These are phyloP conservation scores for Meloidogyne exigua DNA, from an alignment of 1,140 invertebrate species.

Conservation along the genomic window DNA sequence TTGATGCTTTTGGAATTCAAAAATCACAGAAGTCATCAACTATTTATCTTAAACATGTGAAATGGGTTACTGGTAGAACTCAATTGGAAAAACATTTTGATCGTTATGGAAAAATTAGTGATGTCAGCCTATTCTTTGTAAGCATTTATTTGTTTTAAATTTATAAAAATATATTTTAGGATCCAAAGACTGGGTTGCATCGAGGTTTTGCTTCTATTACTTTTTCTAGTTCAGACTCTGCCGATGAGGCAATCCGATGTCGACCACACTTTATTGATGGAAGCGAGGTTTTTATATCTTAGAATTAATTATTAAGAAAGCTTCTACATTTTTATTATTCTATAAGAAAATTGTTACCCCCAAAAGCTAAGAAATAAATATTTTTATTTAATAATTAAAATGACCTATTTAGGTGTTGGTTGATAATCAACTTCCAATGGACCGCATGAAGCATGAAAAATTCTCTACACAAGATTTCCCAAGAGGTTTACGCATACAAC, in stretches of 20 bases:
- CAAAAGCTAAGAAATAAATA: neutral
- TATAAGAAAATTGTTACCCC: neutral
- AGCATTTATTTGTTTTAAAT: slow-evolving; percentile 33
- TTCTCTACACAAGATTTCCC: neutral
- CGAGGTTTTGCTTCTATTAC: slow-evolving; percentile 59
- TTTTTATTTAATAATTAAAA: neutral
- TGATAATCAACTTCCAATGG: neutral
- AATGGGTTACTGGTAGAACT: slow-evolving; percentile 50
- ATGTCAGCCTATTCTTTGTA: slow-evolving; percentile 57
- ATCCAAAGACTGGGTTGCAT: slow-evolving; percentile 57
- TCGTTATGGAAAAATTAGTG: slow-evolving; percentile 52
- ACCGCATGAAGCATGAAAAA: neutral
- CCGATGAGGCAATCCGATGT: slow-evolving; percentile 47
- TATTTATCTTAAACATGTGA: slow-evolving; percentile 55
- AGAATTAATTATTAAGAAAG: slow-evolving; percentile 11
- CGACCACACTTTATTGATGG: slow-evolving; percentile 61
- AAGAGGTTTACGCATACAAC: neutral
- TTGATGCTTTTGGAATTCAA: neutral
- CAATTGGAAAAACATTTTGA: slow-evolving; percentile 58
- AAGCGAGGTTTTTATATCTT: slow-evolving; percentile 47
- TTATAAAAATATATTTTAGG: slow-evolving; percentile 40
- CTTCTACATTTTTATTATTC: slow-evolving; percentile 19
- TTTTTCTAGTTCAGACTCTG: slow-evolving; percentile 48
- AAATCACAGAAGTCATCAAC: neutral
- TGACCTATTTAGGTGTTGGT: neutral